Evolutionary conservation across 2,888 invertebrate genomes (phyloP).

Genomic region (Elegia similella): DNA sequence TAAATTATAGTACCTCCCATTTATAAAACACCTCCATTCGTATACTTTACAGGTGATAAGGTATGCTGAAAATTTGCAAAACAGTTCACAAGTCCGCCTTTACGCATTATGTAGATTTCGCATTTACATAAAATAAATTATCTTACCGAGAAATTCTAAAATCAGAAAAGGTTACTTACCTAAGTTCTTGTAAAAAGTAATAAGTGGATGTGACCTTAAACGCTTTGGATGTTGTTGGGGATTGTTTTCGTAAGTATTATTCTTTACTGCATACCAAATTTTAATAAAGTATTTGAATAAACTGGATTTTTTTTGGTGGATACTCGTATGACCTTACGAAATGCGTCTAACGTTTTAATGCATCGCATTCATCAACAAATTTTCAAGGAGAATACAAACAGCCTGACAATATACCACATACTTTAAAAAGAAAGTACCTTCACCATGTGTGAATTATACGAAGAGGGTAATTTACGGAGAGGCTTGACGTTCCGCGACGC

Average conservation of each 20-base stretch:
- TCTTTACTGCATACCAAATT: neutral
- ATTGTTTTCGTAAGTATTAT: neutral
- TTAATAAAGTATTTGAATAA: neutral
- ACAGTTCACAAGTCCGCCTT: neutral
- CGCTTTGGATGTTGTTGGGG: neutral
- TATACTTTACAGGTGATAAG: conserved; percentile 1
- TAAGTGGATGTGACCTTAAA: neutral
- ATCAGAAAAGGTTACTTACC: neutral
- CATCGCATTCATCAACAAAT: too few relatives aligned
- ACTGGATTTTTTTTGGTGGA: too few relatives aligned
- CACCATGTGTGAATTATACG: too few relatives aligned
- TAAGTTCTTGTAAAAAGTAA: neutral
- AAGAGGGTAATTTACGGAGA: too few relatives aligned
- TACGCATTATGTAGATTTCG: conserved; percentile 6
- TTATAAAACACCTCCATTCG: neutral
- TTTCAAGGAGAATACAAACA: too few relatives aligned
- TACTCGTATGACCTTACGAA: too few relatives aligned
- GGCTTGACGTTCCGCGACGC: too few relatives aligned
- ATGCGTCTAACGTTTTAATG: too few relatives aligned
- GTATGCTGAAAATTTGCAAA: conserved; percentile 3
- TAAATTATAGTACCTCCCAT: neutral
- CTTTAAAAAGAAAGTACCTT: too few relatives aligned
- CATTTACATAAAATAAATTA: conserved; percentile 10
- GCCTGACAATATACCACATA: too few relatives aligned
- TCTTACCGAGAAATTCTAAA: neutral